Evolutionary conservation across 2,888 invertebrate species (phyloP).

Genomic region (Apodemia hepburni): DNA sequence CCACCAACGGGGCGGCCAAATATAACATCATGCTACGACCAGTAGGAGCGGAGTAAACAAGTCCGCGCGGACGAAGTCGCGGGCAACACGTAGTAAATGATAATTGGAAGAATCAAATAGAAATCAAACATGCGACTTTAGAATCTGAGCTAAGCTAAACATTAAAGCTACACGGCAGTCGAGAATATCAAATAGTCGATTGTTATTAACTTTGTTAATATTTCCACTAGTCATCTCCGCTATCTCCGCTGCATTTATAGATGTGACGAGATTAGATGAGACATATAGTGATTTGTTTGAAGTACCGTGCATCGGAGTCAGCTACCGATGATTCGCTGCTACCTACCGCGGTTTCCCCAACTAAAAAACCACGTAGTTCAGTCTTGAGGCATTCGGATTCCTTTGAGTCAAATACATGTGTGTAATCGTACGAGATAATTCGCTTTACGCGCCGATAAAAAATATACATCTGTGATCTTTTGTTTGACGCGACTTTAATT

Average conservation of each 20-base stretch:
- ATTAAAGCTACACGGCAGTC: too few species aligned
- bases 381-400: conserved; percentile 69
- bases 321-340: conserved; percentile 78
- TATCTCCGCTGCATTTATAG: conserved; percentile 21
- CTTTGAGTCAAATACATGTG: conserved; percentile 72
- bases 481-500: conserved; percentile 27
- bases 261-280: conserved; percentile 60
- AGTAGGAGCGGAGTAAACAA: too few species aligned
- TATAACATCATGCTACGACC: too few species aligned
- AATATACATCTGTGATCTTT: conserved; percentile 29
- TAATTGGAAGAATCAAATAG: too few species aligned
- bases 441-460: conserved; percentile 49
- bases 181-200: too few species aligned
- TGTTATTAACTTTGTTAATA: conserved; percentile 1
- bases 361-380: conserved; percentile 62
- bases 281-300: conserved; percentile 79
- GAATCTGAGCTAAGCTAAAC: too few species aligned
- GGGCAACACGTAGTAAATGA: too few species aligned
- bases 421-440: conserved; percentile 74
- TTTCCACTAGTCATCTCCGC: neutral
- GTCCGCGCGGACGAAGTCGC: too few species aligned
- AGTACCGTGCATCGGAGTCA: conserved; percentile 70
- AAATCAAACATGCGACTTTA: too few species aligned
- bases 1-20: too few species aligned
- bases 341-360: conserved; percentile 70